A percentile compares a stretch with the other conserved stretches of the same genome.
Conservation (phyloP, 2,888 invertebrate species). For the Eucera pruinosa region DNA sequence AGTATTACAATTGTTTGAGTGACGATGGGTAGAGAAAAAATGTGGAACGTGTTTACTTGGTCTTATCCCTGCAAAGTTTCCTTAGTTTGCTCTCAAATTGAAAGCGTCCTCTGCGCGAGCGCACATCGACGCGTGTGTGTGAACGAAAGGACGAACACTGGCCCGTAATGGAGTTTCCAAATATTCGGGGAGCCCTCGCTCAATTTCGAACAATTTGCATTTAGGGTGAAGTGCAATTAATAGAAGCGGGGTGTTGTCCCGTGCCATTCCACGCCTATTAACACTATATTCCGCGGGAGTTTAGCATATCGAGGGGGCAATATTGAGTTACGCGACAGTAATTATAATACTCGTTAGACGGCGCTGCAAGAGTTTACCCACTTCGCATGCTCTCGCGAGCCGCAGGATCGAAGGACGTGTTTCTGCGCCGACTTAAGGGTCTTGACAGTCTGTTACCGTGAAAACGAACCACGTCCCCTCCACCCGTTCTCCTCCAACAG, state of each 20-base stretch:
- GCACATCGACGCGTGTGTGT: constrained; percentile 16
- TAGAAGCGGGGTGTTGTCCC: constrained; percentile 83
- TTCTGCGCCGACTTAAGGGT: constrained; percentile 58
- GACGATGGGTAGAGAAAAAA: no score
- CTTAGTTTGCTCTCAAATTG: constrained; percentile 57
- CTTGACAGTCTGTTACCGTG: constrained; percentile 60
- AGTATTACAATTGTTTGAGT: no score
- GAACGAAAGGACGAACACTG: constrained; percentile 80
- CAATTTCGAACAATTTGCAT: constrained; percentile 84
- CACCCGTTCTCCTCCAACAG: background rate
- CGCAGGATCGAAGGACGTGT: constrained; percentile 72
- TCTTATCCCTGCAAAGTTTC: constrained; percentile 15
- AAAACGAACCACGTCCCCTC: constrained; percentile 33
- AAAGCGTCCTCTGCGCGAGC: constrained; percentile 22
- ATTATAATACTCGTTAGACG: constrained; percentile 84
- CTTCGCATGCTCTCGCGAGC: constrained; percentile 66
- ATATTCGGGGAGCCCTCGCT: constrained; percentile 84
- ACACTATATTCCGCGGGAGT: constrained; percentile 82
- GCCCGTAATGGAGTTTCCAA: constrained; percentile 84
- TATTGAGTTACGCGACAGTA: constrained; percentile 83
- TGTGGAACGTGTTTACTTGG: no score
- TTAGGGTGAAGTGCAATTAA: constrained; percentile 84
- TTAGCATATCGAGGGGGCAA: constrained; percentile 80
- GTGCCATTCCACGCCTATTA: constrained; percentile 83
- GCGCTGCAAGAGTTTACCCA: constrained; percentile 77